These are phyloP conservation scores for Hesperia comma DNA, from an alignment of 2,888 invertebrate species.

Conservation along the genomic window DNA sequence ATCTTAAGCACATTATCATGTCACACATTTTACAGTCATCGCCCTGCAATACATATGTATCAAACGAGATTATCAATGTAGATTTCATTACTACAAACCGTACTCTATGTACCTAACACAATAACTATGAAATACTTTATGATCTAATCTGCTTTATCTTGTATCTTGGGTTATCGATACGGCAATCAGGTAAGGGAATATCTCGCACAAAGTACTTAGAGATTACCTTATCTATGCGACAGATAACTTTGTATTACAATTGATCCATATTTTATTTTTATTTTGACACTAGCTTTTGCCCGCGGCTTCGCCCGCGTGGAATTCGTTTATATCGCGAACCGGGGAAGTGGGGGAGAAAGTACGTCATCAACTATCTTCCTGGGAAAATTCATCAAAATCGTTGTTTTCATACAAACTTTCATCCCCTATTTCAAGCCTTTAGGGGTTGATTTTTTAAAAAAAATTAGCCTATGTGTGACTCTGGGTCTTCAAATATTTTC, in stretches of 20 bases:
- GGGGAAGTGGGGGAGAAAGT: too few species aligned
- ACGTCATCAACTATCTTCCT: too few species aligned
- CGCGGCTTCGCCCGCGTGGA: too few species aligned
- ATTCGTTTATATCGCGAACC: too few species aligned
- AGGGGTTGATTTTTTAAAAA: too few species aligned
- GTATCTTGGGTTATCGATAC: conserved; percentile 43
- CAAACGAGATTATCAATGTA: conserved; percentile 9
- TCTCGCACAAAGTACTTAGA: conserved; percentile 14
- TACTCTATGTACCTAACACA: background rate
- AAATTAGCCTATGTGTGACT: too few species aligned
- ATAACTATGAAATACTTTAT: background rate
- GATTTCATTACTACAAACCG: background rate
- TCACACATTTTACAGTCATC: background rate
- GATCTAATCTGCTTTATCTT: conserved; percentile 37
- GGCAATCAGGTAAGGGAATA: conserved; percentile 38
- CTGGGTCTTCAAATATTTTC: too few species aligned
- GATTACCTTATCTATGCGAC: conserved; percentile 3
- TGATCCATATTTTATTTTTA: conserved; percentile 20
- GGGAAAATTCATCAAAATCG: too few species aligned
- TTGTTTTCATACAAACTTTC: too few species aligned
- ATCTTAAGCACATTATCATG: too few species aligned
- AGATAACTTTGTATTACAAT: conserved; percentile 6
- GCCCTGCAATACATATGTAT: background rate
- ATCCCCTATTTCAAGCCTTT: too few species aligned
- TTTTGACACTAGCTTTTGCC: too few species aligned